These are phyloP conservation scores for Tipula unca DNA, from an alignment of 2,888 invertebrate species.

Conservation along the genomic window DNA sequence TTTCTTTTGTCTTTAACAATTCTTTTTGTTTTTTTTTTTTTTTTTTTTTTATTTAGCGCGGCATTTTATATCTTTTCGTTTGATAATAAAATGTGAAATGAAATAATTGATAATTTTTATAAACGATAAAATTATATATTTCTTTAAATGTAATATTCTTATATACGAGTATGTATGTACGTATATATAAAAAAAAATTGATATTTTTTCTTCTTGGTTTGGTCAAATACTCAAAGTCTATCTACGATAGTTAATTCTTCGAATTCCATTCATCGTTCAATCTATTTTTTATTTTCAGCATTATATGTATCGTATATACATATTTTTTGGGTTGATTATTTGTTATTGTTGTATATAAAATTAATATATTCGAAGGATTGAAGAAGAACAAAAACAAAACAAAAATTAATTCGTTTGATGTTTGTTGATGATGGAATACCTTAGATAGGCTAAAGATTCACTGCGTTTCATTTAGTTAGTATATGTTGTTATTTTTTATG, in stretches of 20 bases:
- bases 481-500: background rate
- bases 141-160: conserved; percentile 14
- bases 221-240: background rate
- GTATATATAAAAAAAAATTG: too few relatives aligned
- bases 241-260: conserved; percentile 8
- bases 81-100: conserved; percentile 14
- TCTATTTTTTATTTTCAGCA: background rate
- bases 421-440: background rate
- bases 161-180: too few relatives aligned
- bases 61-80: conserved; percentile 4
- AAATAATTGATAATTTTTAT: conserved; percentile 8
- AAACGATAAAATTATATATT: conserved; percentile 3
- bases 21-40: background rate
- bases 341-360: background rate
- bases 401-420: background rate
- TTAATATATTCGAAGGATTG: conserved; percentile 14
- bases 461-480: background rate
- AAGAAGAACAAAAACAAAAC: background rate
- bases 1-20: conserved; percentile 14
- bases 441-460: background rate
- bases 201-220: background rate
- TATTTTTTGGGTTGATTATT: background rate
- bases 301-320: too few relatives aligned
- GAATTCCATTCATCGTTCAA: conserved; percentile 14
- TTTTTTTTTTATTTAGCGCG: background rate